Conservation (phyloP, 2,888 invertebrate genomes). For the Drosophila falleni region DNA sequence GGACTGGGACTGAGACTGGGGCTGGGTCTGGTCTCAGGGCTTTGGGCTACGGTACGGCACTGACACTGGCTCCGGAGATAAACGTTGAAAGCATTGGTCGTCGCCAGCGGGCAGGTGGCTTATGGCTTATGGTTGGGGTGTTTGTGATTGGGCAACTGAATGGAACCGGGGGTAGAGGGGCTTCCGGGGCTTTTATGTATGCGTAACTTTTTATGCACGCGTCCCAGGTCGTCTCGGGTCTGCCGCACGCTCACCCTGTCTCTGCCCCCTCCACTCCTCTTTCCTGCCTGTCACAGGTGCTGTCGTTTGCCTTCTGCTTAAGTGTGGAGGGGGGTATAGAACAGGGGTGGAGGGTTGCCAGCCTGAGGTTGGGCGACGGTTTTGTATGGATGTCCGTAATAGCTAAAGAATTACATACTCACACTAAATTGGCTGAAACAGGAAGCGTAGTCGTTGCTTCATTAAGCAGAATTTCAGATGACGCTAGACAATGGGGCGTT, state of each 20-base stretch:
- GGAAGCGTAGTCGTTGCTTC: constrained; percentile 83
- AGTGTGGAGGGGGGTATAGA: neutral
- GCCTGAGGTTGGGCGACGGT: constrained; percentile 17
- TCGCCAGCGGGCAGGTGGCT: constrained; percentile 64
- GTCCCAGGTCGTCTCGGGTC: constrained; percentile 42
- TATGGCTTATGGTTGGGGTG: constrained; percentile 62
- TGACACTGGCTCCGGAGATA: constrained; percentile 60
- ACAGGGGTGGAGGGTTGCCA: neutral
- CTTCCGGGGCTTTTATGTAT: constrained; percentile 56
- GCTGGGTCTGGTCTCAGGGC: constrained; percentile 20
- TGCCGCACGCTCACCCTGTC: constrained; percentile 10
- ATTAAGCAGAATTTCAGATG: constrained; percentile 82
- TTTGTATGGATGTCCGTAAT: constrained; percentile 73
- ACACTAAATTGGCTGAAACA: constrained; percentile 84
- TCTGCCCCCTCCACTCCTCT: neutral
- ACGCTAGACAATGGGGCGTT: constrained; percentile 54
- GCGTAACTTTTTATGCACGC: constrained; percentile 76
- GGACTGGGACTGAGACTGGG: neutral
- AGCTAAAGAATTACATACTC: constrained; percentile 84
- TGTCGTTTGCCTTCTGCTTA: constrained; percentile 11
- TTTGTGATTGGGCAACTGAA: constrained; percentile 60
- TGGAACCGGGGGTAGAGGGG: constrained; percentile 3
- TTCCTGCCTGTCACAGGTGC: constrained; percentile 68
- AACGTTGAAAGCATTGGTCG: constrained; percentile 68
- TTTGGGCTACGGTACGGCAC: constrained; percentile 35